phyloP scores from a whole-genome alignment of 2,888 invertebrate genomes.

The Tortricodes alternella region DNA sequence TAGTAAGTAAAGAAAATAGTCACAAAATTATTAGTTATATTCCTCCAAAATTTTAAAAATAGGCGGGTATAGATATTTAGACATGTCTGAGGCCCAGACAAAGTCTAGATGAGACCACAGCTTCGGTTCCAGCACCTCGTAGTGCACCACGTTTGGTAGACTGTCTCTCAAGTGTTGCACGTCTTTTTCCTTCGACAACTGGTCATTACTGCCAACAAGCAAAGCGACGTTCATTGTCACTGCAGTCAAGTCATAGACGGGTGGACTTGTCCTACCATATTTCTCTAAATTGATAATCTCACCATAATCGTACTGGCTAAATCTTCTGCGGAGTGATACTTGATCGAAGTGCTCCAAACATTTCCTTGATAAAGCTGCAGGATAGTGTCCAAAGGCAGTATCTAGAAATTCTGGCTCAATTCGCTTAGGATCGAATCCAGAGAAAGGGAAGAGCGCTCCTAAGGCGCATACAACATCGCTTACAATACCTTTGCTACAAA shows the following conservation, averaged over 20 bases:
- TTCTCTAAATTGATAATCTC: conserved; percentile 37
- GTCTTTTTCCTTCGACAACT: conserved; percentile 44
- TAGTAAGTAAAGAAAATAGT: too few species aligned
- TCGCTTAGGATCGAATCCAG: conserved; percentile 35
- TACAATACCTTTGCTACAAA: conserved; percentile 13
- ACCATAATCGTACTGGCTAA: conserved; percentile 53
- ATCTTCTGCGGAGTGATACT: conserved; percentile 40
- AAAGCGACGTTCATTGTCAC: conserved; percentile 46
- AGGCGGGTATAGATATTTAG: conserved; percentile 31
- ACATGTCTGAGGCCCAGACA: conserved; percentile 44
- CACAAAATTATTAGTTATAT: background rate
- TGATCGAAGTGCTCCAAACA: conserved; percentile 50
- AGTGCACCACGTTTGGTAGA: conserved; percentile 45
- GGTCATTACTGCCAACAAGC: conserved; percentile 48
- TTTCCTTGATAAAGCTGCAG: conserved; percentile 49
- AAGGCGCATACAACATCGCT: conserved; percentile 5
- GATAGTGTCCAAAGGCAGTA: conserved; percentile 43
- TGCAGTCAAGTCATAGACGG: conserved; percentile 48
- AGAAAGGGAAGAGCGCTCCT: background rate
- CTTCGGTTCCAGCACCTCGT: conserved; percentile 20
- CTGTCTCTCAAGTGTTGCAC: conserved; percentile 37
- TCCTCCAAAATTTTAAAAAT: conserved; percentile 18
- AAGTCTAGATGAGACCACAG: conserved; percentile 51
- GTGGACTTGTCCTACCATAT: conserved; percentile 45
- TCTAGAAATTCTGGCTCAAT: conserved; percentile 43